Conservation (phyloP, 2,888 invertebrate genomes). For the Pammene fasciana region DNA sequence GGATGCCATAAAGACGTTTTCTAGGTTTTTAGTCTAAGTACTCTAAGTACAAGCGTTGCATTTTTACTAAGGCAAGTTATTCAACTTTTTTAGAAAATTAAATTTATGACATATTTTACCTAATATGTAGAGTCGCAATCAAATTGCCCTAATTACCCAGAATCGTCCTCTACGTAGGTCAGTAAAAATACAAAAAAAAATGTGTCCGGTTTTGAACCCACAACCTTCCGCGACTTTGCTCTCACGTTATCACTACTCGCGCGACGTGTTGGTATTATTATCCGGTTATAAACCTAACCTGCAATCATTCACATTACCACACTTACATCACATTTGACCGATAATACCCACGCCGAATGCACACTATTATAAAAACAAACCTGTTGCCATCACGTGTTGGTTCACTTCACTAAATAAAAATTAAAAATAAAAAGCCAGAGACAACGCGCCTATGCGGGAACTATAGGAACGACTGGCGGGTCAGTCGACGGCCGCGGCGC, state of each 20-base stretch:
- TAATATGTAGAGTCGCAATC: background rate
- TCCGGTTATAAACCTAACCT: constrained; percentile 18
- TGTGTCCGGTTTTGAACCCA: background rate
- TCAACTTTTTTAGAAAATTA: too few relatives aligned
- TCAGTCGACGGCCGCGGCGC: constrained; percentile 64
- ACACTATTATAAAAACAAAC: constrained; percentile 40
- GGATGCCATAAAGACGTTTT: too few relatives aligned
- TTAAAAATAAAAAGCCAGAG: constrained; percentile 38
- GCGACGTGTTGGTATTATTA: constrained; percentile 1
- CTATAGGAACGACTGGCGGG: constrained; percentile 43
- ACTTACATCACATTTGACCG: constrained; percentile 30
- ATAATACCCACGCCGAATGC: constrained; percentile 37
- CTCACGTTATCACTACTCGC: constrained; percentile 5
- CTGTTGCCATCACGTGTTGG: constrained; percentile 42
- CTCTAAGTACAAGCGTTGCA: too few relatives aligned
- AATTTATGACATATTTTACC: background rate
- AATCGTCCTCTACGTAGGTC: constrained; percentile 8
- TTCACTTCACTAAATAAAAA: constrained; percentile 40
- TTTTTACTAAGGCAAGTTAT: too few relatives aligned
- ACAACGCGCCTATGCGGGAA: constrained; percentile 41
- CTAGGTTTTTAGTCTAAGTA: too few relatives aligned
- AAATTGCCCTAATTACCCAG: background rate
- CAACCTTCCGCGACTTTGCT: constrained; percentile 18
- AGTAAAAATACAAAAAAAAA: background rate
- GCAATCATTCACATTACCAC: constrained; percentile 9